A percentile compares a stretch with the other conserved stretches of the same genome.
These are phyloP conservation scores for Phoeniculus purpureus DNA, from an alignment of 2,797 vertebrate species.

Conservation along the genomic window DNA sequence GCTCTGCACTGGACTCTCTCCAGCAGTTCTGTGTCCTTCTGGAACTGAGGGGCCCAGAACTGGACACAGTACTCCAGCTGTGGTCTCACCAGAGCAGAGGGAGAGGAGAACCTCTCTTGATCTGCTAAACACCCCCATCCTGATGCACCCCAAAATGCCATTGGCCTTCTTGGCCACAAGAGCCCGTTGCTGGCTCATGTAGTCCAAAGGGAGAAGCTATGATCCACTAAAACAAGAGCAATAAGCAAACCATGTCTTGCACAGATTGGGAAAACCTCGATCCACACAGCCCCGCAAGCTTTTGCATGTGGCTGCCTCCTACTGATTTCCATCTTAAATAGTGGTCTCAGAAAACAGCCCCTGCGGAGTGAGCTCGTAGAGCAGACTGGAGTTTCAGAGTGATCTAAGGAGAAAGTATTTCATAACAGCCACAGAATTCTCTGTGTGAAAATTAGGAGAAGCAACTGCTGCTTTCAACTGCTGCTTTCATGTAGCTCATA, in stretches of 20 bases:
- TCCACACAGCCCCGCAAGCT: not conserved
- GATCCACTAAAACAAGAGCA: not conserved
- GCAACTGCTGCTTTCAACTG: no score
- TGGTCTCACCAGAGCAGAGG: no score
- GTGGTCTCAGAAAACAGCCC: not conserved
- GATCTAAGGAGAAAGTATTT: not conserved
- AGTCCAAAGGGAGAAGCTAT: not conserved
- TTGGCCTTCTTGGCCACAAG: no score
- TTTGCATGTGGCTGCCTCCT: not conserved
- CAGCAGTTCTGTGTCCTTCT: no score
- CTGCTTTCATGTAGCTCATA: not conserved
- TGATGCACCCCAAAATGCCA: no score
- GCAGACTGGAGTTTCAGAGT: not conserved
- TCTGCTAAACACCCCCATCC: no score
- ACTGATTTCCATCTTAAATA: not conserved
- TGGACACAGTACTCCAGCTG: no score
- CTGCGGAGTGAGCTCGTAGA: not conserved
- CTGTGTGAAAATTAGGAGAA: not conserved
- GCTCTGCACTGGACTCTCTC: no score
- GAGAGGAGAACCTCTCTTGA: no score
- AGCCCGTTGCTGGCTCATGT: no score
- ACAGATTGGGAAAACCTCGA: not conserved
- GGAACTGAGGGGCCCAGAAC: no score
- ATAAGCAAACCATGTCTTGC: not conserved
- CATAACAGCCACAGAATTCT: not conserved